These are phyloP conservation scores for Lordiphosa andalusiaca DNA, from an alignment of 2,888 invertebrate species.

Conservation along the genomic window DNA sequence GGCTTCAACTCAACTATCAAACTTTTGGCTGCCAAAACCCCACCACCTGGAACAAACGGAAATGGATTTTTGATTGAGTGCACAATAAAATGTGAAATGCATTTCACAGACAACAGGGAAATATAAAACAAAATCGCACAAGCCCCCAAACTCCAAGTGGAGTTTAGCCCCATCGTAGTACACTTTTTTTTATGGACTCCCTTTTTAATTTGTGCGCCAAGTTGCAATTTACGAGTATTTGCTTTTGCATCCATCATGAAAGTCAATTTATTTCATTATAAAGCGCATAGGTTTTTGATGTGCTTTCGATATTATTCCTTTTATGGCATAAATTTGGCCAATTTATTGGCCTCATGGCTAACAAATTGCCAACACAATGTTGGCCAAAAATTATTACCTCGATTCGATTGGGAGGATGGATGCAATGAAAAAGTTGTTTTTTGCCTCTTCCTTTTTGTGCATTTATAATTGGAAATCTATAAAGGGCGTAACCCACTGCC, in stretches of 20 bases:
- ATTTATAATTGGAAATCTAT: constrained; percentile 43
- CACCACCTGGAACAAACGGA: constrained; percentile 56
- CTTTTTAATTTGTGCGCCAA: constrained; percentile 58
- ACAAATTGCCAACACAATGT: constrained; percentile 70
- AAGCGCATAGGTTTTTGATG: constrained; percentile 57
- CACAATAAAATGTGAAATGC: constrained; percentile 74
- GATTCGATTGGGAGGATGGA: constrained; percentile 42
- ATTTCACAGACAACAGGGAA: constrained; percentile 59
- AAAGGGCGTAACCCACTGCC: constrained; percentile 24
- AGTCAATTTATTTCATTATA: constrained; percentile 72
- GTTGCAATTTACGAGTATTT: constrained; percentile 50
- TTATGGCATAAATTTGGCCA: constrained; percentile 60
- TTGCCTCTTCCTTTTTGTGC: constrained; percentile 17
- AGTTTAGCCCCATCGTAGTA: constrained; percentile 36
- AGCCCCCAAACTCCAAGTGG: constrained; percentile 29
- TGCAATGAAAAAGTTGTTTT: constrained; percentile 49
- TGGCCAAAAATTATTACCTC: constrained; percentile 50
- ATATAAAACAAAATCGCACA: constrained; percentile 19
- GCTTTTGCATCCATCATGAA: constrained; percentile 54
- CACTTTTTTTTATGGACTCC: constrained; percentile 23
- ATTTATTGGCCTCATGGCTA: constrained; percentile 65
- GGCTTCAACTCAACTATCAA: constrained; percentile 71
- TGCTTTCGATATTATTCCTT: constrained; percentile 23
- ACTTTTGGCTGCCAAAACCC: constrained; percentile 54
- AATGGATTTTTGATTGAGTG: constrained; percentile 74